These are phyloP conservation scores for Equus przewalskii DNA, from an alignment of 2,113 vertebrate genomes.

Conservation along the genomic window DNA sequence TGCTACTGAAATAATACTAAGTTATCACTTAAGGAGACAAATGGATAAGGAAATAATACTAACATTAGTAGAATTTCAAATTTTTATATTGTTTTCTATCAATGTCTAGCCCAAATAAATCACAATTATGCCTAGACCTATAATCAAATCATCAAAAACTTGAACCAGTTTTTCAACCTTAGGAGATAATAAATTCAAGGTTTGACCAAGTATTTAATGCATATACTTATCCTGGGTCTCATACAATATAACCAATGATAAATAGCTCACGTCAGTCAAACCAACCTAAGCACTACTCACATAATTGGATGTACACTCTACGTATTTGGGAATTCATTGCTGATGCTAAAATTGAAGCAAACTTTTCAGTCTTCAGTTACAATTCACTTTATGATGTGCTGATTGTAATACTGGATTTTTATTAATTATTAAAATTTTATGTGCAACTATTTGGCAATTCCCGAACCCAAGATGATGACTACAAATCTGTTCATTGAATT, in stretches of 20 bases:
- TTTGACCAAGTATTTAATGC: not conserved
- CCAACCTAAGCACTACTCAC: not conserved
- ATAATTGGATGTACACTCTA: not conserved
- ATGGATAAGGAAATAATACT: constrained; percentile 62
- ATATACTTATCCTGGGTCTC: not conserved
- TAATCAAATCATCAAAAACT: constrained; percentile 12
- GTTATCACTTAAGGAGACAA: constrained; percentile 63
- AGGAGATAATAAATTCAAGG: not conserved
- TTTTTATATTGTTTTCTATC: constrained; percentile 7
- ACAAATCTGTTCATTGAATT: not conserved
- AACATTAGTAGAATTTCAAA: constrained; percentile 47
- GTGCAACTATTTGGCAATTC: not conserved
- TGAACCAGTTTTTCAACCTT: constrained; percentile 11
- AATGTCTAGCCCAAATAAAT: not conserved
- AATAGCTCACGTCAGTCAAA: constrained; percentile 10
- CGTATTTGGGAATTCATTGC: not conserved
- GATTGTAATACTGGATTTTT: not conserved
- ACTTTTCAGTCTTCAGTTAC: not conserved
- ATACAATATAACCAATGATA: not conserved
- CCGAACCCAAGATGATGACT: not conserved
- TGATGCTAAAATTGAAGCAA: not conserved
- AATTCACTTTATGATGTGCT: not conserved
- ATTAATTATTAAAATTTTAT: constrained; percentile 30
- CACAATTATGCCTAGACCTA: not conserved
- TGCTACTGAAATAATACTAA: constrained; percentile 79